A percentile compares a stretch with the other conserved stretches of the same genome.
These are phyloP conservation scores for Petrocephalus microphthalmus DNA, from an alignment of 2,113 vertebrate genomes.

Conservation along the genomic window DNA sequence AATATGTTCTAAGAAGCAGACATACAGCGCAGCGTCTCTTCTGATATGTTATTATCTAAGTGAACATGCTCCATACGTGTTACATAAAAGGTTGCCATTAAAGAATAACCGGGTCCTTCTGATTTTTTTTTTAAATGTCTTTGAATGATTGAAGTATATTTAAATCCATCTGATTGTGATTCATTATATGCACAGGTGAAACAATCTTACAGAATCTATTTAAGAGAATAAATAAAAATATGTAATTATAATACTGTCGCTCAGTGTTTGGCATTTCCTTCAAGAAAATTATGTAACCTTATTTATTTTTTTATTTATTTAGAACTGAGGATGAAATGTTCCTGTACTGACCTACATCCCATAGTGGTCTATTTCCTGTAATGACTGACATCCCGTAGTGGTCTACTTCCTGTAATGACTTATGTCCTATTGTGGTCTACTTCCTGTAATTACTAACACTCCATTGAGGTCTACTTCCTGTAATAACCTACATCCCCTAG, in stretches of 20 bases:
- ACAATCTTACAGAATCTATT: not conserved
- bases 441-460: not conserved
- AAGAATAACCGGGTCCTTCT: not conserved
- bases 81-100: not conserved
- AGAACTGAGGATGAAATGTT: not conserved
- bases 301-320: not conserved
- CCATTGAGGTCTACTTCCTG: not conserved
- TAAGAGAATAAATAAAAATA: constrained; percentile 12
- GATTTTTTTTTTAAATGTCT: constrained; percentile 5
- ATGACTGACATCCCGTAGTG: not conserved
- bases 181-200: constrained; percentile 7
- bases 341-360: not conserved
- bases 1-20: not conserved
- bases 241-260: not conserved
- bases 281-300: not conserved
- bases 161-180: constrained; percentile 11
- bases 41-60: not conserved
- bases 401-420: not conserved
- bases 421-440: not conserved
- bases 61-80: not conserved
- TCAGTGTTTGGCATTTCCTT: not conserved
- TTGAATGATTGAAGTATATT: not conserved
- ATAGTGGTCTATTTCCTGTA: no score
- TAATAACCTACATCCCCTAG: not conserved
- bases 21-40: not conserved